phyloP scores from a whole-genome alignment of 2,113 vertebrate genomes.

The Periophthalmodon schlosseri region DNA sequence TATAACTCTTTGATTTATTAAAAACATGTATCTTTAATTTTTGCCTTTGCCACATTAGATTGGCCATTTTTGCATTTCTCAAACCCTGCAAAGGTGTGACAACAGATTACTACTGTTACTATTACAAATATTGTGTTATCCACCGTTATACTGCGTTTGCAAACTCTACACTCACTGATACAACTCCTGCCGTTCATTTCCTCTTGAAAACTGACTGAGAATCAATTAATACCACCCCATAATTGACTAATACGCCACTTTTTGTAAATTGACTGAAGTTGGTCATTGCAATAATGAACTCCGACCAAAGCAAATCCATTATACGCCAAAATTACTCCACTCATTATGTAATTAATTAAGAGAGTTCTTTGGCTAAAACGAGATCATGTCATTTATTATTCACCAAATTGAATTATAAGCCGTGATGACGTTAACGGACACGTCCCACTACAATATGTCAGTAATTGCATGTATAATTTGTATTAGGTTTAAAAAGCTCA shows the following conservation, averaged over 20 bases:
- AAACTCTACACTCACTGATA: neutral
- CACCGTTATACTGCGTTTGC: neutral
- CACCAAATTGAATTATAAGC: conserved; percentile 8
- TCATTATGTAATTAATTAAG: conserved; percentile 9
- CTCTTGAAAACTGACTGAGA: neutral
- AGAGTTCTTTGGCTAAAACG: conserved; percentile 5
- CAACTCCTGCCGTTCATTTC: neutral
- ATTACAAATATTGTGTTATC: too few relatives aligned
- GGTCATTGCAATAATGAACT: neutral
- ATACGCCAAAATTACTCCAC: neutral
- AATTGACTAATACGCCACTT: neutral
- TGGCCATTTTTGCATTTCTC: too few relatives aligned
- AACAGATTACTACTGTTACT: too few relatives aligned
- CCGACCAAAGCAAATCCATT: neutral
- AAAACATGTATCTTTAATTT: too few relatives aligned
- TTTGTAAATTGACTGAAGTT: neutral
- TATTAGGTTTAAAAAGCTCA: neutral
- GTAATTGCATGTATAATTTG: neutral
- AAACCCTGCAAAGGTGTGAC: too few relatives aligned
- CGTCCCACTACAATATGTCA: neutral
- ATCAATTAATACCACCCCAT: neutral
- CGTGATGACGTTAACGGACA: neutral
- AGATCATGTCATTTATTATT: conserved; percentile 9
- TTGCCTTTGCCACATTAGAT: too few relatives aligned
- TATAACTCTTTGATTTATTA: too few relatives aligned